A percentile compares a stretch with the other conserved stretches of the same genome.
phyloP scores from a whole-genome alignment of 2,888 invertebrate genomes.

The Ptychoptera albimana region DNA sequence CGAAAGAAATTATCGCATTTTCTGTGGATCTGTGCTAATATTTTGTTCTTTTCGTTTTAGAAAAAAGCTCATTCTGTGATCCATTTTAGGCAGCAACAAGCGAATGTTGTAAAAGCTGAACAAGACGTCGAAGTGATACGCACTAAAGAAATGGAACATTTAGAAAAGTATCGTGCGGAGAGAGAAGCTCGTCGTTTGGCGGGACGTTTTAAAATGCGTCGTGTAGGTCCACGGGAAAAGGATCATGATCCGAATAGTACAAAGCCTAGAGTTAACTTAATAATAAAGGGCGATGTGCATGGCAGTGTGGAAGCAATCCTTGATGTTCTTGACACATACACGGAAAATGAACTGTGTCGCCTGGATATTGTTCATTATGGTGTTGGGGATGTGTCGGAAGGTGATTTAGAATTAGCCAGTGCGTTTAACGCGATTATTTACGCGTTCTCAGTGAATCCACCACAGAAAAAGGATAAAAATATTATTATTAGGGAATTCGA shows the following conservation, averaged over 20 bases:
- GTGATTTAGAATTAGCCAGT: conserved; percentile 68
- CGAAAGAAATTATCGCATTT: conserved; percentile 6
- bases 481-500: conserved; percentile 57
- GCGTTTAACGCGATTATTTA: conserved; percentile 67
- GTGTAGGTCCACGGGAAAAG: conserved; percentile 42
- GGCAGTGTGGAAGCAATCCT: conserved; percentile 93
- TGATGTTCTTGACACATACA: conserved; percentile 77
- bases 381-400: conserved; percentile 71
- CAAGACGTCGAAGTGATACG: conserved; percentile 45
- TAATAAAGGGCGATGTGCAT: conserved; percentile 80
- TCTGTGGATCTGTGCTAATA: not conserved
- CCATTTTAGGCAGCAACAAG: conserved; percentile 42
- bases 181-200: conserved; percentile 41
- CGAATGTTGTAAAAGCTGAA: conserved; percentile 43
- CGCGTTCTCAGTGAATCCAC: conserved; percentile 63
- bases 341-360: conserved; percentile 50
- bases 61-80: conserved; percentile 52
- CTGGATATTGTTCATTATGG: conserved; percentile 80
- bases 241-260: conserved; percentile 36
- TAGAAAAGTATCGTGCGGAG: conserved; percentile 42
- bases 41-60: conserved; percentile 31
- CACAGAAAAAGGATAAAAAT: conserved; percentile 22
- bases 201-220: conserved; percentile 39
- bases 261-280: conserved; percentile 38
- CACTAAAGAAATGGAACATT: conserved; percentile 47